Conservation (phyloP, 2,797 vertebrate species). For the Sciurus vulgaris region DNA sequence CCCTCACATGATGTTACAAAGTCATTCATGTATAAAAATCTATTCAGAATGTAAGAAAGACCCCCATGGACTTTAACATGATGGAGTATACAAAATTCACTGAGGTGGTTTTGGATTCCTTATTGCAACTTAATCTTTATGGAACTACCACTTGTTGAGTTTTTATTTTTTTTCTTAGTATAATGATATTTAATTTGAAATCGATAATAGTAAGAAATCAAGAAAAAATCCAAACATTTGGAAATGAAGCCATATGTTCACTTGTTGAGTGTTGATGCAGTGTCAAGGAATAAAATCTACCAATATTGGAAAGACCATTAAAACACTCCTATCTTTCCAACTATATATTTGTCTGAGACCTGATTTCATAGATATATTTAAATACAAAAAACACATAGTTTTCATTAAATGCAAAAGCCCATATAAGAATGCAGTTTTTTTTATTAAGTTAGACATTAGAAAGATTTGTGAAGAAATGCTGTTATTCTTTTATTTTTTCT, state of each 20-base stretch:
- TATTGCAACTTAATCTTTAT: neutral
- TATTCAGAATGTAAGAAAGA: neutral
- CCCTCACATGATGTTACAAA: neutral
- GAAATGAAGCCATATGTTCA: too few species aligned
- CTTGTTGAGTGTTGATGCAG: neutral
- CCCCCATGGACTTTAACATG: neutral
- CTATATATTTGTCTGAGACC: neutral
- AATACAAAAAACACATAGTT: neutral
- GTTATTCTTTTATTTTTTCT: too few species aligned
- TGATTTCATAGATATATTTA: neutral
- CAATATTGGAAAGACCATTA: neutral
- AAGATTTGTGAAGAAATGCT: neutral
- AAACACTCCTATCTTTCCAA: neutral
- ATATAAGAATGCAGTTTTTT: neutral
- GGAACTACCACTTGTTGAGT: neutral
- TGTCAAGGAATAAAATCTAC: constrained; percentile 6
- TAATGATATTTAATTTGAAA: too few species aligned
- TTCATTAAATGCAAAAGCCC: neutral
- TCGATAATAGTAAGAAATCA: too few species aligned
- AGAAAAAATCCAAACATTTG: too few species aligned
- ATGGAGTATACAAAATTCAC: neutral
- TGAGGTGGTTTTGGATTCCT: neutral
- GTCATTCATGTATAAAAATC: neutral
- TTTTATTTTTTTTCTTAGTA: too few species aligned
- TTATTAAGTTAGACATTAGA: neutral